Conservation (phyloP, 1,140 invertebrate species). For the Calycopis cecrops region DNA sequence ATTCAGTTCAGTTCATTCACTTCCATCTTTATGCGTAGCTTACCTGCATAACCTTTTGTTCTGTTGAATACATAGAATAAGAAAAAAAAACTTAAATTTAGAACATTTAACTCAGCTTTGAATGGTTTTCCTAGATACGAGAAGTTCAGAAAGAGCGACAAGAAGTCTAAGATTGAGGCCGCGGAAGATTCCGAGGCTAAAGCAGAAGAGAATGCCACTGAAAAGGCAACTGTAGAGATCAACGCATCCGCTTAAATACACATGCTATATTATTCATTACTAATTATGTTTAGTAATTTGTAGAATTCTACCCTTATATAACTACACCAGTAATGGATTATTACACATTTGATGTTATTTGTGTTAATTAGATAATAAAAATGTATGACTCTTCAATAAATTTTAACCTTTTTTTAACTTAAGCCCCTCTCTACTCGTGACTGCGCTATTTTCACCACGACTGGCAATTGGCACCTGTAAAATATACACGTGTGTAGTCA, state of each 20-base stretch:
- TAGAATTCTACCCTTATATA: background rate
- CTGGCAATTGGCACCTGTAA: too few species aligned
- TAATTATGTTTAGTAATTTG: background rate
- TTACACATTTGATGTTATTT: background rate
- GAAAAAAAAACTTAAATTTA: background rate
- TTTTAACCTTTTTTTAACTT: background rate
- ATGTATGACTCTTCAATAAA: background rate
- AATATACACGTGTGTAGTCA: too few species aligned
- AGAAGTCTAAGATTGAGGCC: slow-evolving; percentile 47
- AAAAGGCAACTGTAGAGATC: slow-evolving; percentile 47
- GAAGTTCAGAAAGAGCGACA: slow-evolving; percentile 70
- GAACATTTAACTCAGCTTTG: background rate
- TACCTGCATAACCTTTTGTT: background rate
- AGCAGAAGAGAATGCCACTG: slow-evolving; percentile 33
- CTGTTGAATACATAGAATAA: background rate
- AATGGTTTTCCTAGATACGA: slow-evolving; percentile 50
- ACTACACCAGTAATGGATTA: background rate
- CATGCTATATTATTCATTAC: slow-evolving; percentile 2
- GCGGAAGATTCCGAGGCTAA: slow-evolving; percentile 44
- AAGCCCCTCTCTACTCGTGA: too few species aligned
- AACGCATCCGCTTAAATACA: slow-evolving; percentile 44
- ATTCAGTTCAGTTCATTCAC: too few species aligned
- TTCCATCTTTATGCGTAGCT: too few species aligned
- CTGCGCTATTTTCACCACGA: too few species aligned
- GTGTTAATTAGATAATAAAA: background rate